phyloP scores from a whole-genome alignment of 2,797 vertebrate genomes.

The Protosalanx chinensis region DNA sequence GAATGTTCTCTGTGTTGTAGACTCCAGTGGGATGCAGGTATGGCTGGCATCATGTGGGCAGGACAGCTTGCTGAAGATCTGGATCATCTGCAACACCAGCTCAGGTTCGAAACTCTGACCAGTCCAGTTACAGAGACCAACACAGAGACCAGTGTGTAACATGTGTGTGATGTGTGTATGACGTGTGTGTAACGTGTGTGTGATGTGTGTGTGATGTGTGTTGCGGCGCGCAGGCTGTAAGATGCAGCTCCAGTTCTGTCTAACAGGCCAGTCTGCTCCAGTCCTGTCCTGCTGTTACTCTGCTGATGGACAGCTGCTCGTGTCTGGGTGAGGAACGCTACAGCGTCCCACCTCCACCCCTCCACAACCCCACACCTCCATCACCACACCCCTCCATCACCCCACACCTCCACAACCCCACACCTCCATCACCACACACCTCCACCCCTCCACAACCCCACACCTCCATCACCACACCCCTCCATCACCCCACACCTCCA shows the following conservation, averaged over 20 bases:
- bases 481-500: too few species aligned
- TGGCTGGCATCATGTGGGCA: conserved; percentile 90
- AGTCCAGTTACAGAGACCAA: not conserved
- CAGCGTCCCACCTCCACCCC: too few species aligned
- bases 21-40: conserved; percentile 67
- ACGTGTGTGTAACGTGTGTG: not conserved
- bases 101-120: conserved; percentile 43
- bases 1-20: conserved; percentile 36
- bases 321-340: conserved; percentile 79
- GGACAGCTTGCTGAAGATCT: conserved; percentile 87
- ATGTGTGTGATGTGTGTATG: conserved; percentile 5
- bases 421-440: too few species aligned
- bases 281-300: conserved; percentile 90
- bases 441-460: too few species aligned
- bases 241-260: conserved; percentile 76
- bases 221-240: conserved; percentile 68
- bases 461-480: too few species aligned
- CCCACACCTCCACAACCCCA: too few species aligned
- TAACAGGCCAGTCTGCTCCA: conserved; percentile 82
- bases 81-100: conserved; percentile 72
- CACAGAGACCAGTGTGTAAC: not conserved
- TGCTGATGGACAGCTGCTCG: conserved; percentile 81
- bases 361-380: too few species aligned
- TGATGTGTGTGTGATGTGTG: conserved; percentile 5
- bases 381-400: too few species aligned